These are phyloP conservation scores for Tinea pellionella DNA, from an alignment of 2,888 invertebrate species.

Conservation along the genomic window DNA sequence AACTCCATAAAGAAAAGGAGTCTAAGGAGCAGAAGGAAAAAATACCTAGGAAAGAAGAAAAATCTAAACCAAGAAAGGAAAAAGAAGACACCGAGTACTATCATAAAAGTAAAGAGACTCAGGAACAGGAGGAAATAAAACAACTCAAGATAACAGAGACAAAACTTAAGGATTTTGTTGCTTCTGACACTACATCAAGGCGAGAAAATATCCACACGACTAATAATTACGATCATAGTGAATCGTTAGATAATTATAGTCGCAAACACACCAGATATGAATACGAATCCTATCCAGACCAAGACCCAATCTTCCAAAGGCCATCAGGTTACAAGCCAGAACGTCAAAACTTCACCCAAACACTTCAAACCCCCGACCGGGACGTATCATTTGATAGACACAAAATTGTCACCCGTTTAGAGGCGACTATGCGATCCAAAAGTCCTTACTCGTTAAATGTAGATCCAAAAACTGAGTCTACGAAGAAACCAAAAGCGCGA, in stretches of 20 bases:
- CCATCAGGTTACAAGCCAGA: slow-evolving; percentile 22
- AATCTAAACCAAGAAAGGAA: slow-evolving; percentile 15
- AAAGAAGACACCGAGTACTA: slow-evolving; percentile 17
- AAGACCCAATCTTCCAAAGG: slow-evolving; percentile 23
- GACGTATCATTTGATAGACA: not conserved
- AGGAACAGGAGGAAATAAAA: slow-evolving; percentile 9
- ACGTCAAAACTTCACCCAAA: slow-evolving; percentile 8
- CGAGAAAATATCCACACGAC: no score
- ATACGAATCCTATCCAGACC: slow-evolving; percentile 19
- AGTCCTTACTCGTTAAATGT: slow-evolving; percentile 9
- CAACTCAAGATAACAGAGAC: not conserved
- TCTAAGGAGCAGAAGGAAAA: slow-evolving; percentile 17
- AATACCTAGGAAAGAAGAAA: slow-evolving; percentile 17
- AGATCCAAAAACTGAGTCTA: slow-evolving; percentile 25
- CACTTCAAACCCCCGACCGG: not conserved
- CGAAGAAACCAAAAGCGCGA: slow-evolving; percentile 36
- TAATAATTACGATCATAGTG: slow-evolving; percentile 20
- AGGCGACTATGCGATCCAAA: not conserved
- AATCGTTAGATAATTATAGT: slow-evolving; percentile 19
- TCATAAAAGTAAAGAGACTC: slow-evolving; percentile 12
- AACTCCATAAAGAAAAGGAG: slow-evolving; percentile 18
- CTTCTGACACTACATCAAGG: no score
- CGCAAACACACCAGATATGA: slow-evolving; percentile 4
- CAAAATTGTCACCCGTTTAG: not conserved
- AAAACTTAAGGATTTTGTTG: no score